phyloP scores from a whole-genome alignment of 2,888 invertebrate genomes.

The Acleris emargana region DNA sequence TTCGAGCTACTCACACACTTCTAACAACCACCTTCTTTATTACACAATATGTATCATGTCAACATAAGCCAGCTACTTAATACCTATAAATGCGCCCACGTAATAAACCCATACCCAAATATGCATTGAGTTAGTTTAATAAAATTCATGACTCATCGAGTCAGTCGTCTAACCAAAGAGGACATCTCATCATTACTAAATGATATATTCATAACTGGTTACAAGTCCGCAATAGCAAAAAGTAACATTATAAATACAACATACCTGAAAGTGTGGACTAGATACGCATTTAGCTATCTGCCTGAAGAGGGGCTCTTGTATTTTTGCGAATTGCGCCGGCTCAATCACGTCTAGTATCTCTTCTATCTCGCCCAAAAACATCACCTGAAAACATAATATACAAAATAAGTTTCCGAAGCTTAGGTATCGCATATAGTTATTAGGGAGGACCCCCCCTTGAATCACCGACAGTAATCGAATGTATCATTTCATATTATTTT shows the following conservation, averaged over 20 bases:
- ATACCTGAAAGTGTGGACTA: slow-evolving; percentile 99
- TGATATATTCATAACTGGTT: background rate
- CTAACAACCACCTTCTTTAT: too few relatives aligned
- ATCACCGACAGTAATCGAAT: too few relatives aligned
- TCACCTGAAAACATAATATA: slow-evolving; percentile 86
- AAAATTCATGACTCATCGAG: background rate
- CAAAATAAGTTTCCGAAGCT: background rate
- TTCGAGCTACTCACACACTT: too few relatives aligned
- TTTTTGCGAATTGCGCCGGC: slow-evolving; percentile 99
- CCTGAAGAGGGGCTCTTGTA: slow-evolving; percentile 98
- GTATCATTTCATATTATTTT: too few relatives aligned
- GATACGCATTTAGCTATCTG: slow-evolving; percentile 99
- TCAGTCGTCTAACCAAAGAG: background rate
- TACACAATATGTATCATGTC: too few relatives aligned
- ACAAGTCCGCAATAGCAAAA: background rate
- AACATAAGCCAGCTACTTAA: too few relatives aligned
- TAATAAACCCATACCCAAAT: background rate
- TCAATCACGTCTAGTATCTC: slow-evolving; percentile 99
- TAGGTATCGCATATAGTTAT: too few relatives aligned
- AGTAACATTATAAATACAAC: slow-evolving; percentile 3
- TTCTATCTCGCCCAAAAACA: slow-evolving; percentile 99
- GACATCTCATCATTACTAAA: background rate
- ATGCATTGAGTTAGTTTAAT: background rate
- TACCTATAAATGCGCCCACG: background rate
- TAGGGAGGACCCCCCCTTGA: too few relatives aligned